A percentile compares a stretch with the other conserved stretches of the same genome.
Evolutionary conservation across 2,113 vertebrate species (phyloP).

Genomic region (Eonycteris spelaea): DNA sequence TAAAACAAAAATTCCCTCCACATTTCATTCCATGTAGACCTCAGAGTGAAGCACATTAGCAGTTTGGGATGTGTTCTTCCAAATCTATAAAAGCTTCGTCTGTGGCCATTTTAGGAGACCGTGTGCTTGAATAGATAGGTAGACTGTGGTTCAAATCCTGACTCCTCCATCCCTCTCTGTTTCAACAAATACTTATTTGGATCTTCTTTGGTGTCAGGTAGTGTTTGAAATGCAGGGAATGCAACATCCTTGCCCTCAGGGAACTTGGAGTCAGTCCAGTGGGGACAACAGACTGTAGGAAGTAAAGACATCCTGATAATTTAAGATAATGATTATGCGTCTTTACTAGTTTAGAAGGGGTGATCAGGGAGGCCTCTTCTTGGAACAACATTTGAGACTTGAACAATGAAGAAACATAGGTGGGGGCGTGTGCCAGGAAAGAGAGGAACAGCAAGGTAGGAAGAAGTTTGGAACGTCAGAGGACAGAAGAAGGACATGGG

Average conservation of each 20-base stretch:
- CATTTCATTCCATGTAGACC: neutral
- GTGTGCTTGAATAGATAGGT: neutral
- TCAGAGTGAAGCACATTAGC: neutral
- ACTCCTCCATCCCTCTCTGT: fast-evolving
- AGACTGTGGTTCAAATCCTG: neutral
- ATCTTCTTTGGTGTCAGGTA: neutral
- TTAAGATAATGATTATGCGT: neutral
- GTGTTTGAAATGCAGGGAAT: neutral
- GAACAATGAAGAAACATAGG: neutral
- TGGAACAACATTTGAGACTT: neutral
- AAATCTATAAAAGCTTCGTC: neutral
- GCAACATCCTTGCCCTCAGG: neutral
- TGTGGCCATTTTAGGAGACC: neutral
- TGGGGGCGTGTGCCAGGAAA: neutral
- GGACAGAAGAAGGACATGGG: neutral
- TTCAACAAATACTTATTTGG: neutral
- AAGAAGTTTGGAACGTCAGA: neutral
- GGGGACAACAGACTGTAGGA: neutral
- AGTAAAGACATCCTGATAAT: neutral
- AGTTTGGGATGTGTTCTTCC: neutral
- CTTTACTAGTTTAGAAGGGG: neutral
- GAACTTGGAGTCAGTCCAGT: neutral
- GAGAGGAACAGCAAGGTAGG: neutral
- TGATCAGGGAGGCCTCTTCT: neutral
- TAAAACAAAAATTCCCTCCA: neutral